Percentiles rank a stretch among this genome's conserved stretches.
These are phyloP conservation scores for Channallabes apus DNA, from an alignment of 2,797 vertebrate genomes.

Conservation along the genomic window DNA sequence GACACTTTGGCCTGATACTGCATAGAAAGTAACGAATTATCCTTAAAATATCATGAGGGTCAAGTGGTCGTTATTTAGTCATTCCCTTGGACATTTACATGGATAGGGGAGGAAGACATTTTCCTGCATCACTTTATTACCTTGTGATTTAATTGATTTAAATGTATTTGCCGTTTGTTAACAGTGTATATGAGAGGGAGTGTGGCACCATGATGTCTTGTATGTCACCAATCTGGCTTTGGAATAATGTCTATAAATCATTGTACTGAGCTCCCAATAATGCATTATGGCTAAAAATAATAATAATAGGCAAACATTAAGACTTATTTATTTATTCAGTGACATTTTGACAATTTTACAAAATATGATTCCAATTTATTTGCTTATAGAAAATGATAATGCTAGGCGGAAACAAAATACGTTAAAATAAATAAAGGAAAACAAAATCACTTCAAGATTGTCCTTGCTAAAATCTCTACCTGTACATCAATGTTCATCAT, in stretches of 20 bases:
- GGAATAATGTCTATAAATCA: not conserved
- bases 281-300: not conserved
- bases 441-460: slow-evolving; percentile 48
- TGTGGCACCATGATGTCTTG: not conserved
- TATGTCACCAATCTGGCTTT: not conserved
- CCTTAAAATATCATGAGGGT: not conserved
- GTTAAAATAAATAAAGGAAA: slow-evolving; percentile 71
- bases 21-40: slow-evolving; percentile 3
- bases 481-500: slow-evolving; percentile 54
- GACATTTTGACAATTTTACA: slow-evolving; percentile 43
- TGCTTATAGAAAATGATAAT: slow-evolving; percentile 41
- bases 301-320: slow-evolving; percentile 23
- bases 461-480: slow-evolving; percentile 50
- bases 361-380: slow-evolving; percentile 50
- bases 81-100: not conserved
- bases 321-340: slow-evolving; percentile 64
- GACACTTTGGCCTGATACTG: not conserved
- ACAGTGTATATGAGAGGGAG: not conserved
- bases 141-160: not conserved
- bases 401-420: slow-evolving; percentile 35
- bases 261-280: not conserved
- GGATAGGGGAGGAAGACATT: not conserved
- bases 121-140: not conserved
- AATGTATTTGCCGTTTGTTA: not conserved
- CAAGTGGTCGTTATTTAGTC: not conserved